phyloP scores from a whole-genome alignment of 2,113 vertebrate species.

The Atractosteus spatula region DNA sequence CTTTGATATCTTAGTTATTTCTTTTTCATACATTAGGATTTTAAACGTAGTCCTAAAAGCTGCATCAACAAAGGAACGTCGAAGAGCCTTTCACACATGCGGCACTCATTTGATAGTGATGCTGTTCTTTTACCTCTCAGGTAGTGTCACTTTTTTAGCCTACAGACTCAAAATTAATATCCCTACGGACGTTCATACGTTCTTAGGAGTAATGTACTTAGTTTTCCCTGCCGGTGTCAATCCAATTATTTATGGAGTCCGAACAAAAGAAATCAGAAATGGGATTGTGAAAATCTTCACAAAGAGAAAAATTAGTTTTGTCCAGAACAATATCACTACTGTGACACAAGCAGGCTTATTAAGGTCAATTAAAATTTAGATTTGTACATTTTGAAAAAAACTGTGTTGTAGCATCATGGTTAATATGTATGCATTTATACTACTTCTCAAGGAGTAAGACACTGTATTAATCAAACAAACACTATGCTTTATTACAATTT shows the following conservation, averaged over 20 bases:
- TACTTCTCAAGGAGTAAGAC: no score
- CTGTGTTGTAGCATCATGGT: no score
- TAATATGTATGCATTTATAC: no score
- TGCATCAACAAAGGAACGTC: slow-evolving; percentile 36
- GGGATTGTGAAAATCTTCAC: slow-evolving; percentile 3
- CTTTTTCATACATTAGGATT: slow-evolving; percentile 65
- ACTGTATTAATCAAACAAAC: no score
- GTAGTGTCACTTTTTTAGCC: slow-evolving; percentile 65
- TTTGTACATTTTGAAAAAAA: no score
- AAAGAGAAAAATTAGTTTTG: background rate
- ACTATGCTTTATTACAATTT: no score
- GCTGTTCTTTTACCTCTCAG: slow-evolving; percentile 68
- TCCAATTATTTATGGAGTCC: slow-evolving; percentile 68
- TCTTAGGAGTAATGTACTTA: slow-evolving; percentile 65
- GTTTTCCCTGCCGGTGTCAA: slow-evolving; percentile 66
- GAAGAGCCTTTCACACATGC: slow-evolving; percentile 73
- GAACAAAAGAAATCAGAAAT: slow-evolving; percentile 66
- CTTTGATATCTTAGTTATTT: slow-evolving; percentile 60
- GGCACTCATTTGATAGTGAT: slow-evolving; percentile 69
- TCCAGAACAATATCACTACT: no score
- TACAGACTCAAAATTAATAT: slow-evolving; percentile 50
- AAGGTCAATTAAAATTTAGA: no score
- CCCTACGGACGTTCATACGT: slow-evolving; percentile 61
- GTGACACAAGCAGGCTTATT: no score
- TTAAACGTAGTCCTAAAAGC: slow-evolving; percentile 44